Base-by-base conservation (phyloP, 2,888 invertebrate genomes). In the Leucoma salicis region DNA sequence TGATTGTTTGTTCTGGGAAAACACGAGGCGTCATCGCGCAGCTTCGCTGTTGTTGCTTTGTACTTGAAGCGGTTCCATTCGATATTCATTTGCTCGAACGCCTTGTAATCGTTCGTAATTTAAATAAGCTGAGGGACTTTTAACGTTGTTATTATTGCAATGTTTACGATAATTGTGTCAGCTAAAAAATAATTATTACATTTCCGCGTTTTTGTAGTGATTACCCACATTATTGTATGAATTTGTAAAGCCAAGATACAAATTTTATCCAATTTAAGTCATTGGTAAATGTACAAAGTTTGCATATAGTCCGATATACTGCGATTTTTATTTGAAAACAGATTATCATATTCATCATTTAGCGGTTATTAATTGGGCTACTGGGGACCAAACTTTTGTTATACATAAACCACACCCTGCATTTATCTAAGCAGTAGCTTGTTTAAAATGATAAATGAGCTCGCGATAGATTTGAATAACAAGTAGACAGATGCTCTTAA, bases 401-500 rank as follows among this genome's bases (percentile, higher is more conserved):
- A 79, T 75, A 74, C 72, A 72, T 67, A 65, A 80, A 81, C 86
- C 82, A 85, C 86, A 86, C 88, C 85, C 83, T 70, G 66, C 78
- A 80, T 82, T 85, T 86, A 84, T 87, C 82, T 87, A 86, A 83
- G 86, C 83, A 82, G 84, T 84, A 86, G 87, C 86, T 87, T 89
- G 82, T 87, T 86, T 84, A 74, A 84, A 86, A 86, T 88, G 87
- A 88, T 88, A 87, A 88, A 89, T 75, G 87, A 85, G 85, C 84
- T 82, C 84, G 80, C 85, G 77, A 89, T 88, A 84, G 86, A 88
- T 88, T 89, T 89, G 84, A 89, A 88, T 88, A 89, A 88, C 85
- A 89, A 89, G 81, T 78, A 82, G 85, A 87, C 89, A 89, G 89
- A 89, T 89, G 89, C 87, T 84, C 75, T 87, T 88, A 88, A 89